Base-by-base conservation (phyloP, 2,888 invertebrate genomes). In the Plagodis pulveraria region DNA sequence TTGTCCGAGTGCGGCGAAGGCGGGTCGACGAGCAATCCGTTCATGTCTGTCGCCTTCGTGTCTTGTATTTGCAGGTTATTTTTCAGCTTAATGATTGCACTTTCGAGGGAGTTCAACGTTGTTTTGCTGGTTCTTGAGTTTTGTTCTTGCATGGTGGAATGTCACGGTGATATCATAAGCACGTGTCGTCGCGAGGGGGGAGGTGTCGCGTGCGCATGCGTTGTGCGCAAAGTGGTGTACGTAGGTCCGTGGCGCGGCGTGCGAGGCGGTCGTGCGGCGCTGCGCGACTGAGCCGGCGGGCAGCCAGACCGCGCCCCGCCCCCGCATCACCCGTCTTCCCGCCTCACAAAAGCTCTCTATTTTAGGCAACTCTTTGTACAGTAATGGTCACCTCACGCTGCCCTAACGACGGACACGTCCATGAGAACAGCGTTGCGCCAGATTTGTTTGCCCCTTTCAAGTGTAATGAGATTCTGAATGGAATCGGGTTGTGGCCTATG, bases 311-410 rank as follows among this genome's bases (percentile, higher is more conserved):
- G 87, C 88, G 89, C 90, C 89, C 89, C 91, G 88, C 85, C 91
- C 87, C 85, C 85, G 73, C 87, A 80, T 78, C 83, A 76, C 80
- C 82, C 77, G 78, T 76, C 83, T 81, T 82, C 87, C 91, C 89
- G 89, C 90, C 90, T 89, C 78, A 91, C 91, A 90, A 91, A 91
- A 91, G 91, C 90, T 91, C 91, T 91, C 91, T 91, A 91, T 91
- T 91, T 92, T 92, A 91, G 92, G 92, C 89, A 92, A 91, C 89
- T 91, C 91, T 91, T 92, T 92, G 91, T 91, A 91, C 81, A 82
- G 90, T 92, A 92, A 92, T 92, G 92, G 91, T 92, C 91, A 91
- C 89, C 92, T 92, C 92, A 91, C 91, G 91, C 87, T 84, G 90
- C 87, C 86, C 89, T 89, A 91, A 91, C 91, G 91, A 91, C 87